Percentiles rank a stretch among this genome's conserved stretches.
Conservation (phyloP, 2,888 invertebrate genomes). For the Nomada fucata region DNA sequence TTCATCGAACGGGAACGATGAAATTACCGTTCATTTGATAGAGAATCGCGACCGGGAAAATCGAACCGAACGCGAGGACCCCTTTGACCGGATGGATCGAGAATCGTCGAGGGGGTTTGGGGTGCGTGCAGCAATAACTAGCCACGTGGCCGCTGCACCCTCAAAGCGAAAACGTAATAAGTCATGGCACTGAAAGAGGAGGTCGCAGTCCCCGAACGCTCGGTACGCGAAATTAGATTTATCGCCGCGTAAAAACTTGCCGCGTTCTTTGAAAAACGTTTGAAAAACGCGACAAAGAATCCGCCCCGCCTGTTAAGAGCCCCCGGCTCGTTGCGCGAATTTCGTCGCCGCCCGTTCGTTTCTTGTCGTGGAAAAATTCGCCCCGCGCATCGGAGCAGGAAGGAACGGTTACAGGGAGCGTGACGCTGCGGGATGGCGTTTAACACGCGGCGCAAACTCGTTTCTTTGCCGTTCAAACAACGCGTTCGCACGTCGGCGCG, state of each 20-base stretch:
- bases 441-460: not conserved
- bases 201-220: not conserved
- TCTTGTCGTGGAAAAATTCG: not conserved
- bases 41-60: not conserved
- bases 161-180: not conserved
- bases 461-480: not conserved
- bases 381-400: not conserved
- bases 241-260: not conserved
- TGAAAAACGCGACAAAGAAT: not conserved
- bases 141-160: not conserved
- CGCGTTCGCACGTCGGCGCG: not conserved
- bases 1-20: not conserved
- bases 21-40: slow-evolving; percentile 25
- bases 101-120: not conserved
- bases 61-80: not conserved
- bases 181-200: not conserved
- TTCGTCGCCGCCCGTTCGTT: not conserved
- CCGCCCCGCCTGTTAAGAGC: not conserved
- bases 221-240: slow-evolving; percentile 11
- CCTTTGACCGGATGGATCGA: not conserved
- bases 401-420: not conserved
- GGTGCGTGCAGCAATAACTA: not conserved
- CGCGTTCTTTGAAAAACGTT: too few relatives aligned
- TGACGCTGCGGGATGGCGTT: too few relatives aligned
- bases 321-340: not conserved